phyloP scores from a whole-genome alignment of 2,113 vertebrate genomes.

The Apistogramma diplotaenia region DNA sequence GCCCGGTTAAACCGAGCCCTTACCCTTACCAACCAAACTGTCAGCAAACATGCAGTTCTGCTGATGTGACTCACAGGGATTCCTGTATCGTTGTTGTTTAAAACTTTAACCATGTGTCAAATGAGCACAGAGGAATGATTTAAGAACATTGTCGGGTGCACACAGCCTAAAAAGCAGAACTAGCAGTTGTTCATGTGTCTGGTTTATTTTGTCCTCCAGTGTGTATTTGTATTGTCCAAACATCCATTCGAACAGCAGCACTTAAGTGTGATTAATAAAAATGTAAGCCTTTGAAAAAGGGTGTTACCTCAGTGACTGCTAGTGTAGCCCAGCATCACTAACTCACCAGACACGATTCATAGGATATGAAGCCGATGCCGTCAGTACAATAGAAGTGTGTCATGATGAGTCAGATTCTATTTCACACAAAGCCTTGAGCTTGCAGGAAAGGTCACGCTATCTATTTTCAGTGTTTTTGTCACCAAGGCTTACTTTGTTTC shows the following conservation, averaged over 20 bases:
- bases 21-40: background rate
- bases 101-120: too few species aligned
- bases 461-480: background rate
- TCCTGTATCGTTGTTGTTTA: too few species aligned
- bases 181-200: background rate
- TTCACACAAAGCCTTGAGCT: constrained; percentile 12
- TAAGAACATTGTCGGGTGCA: background rate
- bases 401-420: constrained; percentile 5
- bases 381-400: background rate
- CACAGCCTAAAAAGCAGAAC: background rate
- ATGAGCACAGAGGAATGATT: too few species aligned
- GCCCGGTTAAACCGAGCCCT: background rate
- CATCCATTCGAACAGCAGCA: background rate
- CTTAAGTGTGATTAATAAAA: background rate
- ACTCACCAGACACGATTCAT: background rate
- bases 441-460: background rate
- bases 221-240: background rate
- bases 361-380: background rate
- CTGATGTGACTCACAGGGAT: too few species aligned
- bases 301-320: background rate
- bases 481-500: background rate
- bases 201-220: background rate
- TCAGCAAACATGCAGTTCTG: background rate
- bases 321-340: background rate
- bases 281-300: background rate